Percentiles rank a stretch among this genome's conserved stretches.
phyloP scores from a whole-genome alignment of 2,888 invertebrate species.

The Uropetala carovei region DNA sequence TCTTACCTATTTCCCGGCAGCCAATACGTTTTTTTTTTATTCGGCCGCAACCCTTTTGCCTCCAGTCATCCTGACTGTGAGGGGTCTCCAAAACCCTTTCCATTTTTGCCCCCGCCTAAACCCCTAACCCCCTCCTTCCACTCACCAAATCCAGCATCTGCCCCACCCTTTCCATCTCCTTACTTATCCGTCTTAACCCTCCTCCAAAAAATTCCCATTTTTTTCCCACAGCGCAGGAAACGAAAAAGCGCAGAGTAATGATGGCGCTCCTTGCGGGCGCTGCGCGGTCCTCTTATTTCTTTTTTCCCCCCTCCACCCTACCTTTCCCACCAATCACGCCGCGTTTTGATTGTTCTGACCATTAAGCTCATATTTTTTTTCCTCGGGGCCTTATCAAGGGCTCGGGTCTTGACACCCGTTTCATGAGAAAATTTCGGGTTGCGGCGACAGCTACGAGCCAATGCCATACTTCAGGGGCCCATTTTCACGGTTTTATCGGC shows the following conservation, averaged over 20 bases:
- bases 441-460: constrained; percentile 2
- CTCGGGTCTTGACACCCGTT: constrained; percentile 57
- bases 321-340: constrained; percentile 50
- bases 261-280: constrained; percentile 35
- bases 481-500: constrained; percentile 58
- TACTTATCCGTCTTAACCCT: background rate
- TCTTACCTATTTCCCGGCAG: background rate
- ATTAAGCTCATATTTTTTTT: constrained; percentile 34
- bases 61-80: constrained; percentile 59
- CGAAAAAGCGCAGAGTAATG: constrained; percentile 57
- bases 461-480: constrained; percentile 16
- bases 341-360: constrained; percentile 60
- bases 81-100: constrained; percentile 39
- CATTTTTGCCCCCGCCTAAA: background rate
- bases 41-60: constrained; percentile 51
- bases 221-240: constrained; percentile 27
- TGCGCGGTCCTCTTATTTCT: background rate
- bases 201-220: background rate
- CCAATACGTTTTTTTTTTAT: constrained; percentile 24
- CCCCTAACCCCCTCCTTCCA: background rate
- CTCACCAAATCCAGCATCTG: background rate
- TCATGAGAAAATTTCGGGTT: constrained; percentile 63
- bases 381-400: constrained; percentile 40
- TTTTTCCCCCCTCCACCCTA: background rate
- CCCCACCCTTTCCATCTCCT: constrained; percentile 11